Evolutionary conservation across 2,888 invertebrate species (phyloP).

Genomic region (Ophion ventricosus): DNA sequence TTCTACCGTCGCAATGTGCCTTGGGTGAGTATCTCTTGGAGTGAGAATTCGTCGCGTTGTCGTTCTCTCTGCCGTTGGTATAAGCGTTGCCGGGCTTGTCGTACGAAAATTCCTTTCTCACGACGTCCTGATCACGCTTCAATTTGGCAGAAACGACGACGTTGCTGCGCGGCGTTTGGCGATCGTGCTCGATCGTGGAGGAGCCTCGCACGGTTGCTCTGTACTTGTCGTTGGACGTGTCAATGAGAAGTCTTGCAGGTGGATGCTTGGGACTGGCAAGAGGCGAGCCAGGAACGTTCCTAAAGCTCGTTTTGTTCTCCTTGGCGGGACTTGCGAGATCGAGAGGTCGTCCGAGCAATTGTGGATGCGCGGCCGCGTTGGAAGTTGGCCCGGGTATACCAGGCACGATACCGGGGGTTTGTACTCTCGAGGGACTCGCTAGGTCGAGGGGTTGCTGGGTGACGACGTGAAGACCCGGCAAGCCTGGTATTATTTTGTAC

Average conservation of each 20-base stretch:
- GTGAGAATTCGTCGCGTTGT: constrained; percentile 69
- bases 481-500: constrained; percentile 78
- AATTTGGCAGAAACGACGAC: constrained; percentile 65
- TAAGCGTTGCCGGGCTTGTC: constrained; percentile 66
- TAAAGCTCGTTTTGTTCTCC: constrained; percentile 71
- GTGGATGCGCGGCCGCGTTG: constrained; percentile 44
- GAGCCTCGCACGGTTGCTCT: constrained; percentile 53
- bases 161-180: constrained; percentile 65
- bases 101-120: constrained; percentile 68
- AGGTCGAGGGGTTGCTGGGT: constrained; percentile 76
- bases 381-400: constrained; percentile 73
- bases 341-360: constrained; percentile 75
- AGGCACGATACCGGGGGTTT: constrained; percentile 70
- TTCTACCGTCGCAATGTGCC: constrained; percentile 68
- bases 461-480: constrained; percentile 78
- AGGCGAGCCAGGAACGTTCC: neutral
- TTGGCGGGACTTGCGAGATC: constrained; percentile 79
- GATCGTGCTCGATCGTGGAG: constrained; percentile 71
- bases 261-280: constrained; percentile 73
- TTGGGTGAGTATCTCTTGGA: constrained; percentile 73
- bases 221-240: constrained; percentile 11
- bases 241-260: constrained; percentile 66
- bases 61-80: constrained; percentile 65
- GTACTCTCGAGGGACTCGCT: constrained; percentile 76
- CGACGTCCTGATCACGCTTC: constrained; percentile 65